Base-by-base conservation (phyloP, 1,140 invertebrate species). In the Sitobion miscanthi region DNA sequence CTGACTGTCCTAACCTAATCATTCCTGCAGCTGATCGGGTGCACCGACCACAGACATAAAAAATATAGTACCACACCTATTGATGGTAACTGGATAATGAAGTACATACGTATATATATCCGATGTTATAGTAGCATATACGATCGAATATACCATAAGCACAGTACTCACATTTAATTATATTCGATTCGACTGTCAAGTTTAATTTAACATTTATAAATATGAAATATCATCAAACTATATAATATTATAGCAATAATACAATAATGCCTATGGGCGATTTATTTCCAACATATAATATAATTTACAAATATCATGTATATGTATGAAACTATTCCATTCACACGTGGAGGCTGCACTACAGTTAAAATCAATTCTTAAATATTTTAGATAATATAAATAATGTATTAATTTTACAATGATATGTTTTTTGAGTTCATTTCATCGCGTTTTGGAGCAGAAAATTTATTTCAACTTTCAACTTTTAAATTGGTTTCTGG, bases 1-100 rank as follows among this genome's bases (percentile, higher is more conserved):
- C 20, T 54, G 21, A 54, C 20, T 20, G 6, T 23, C 52, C 89
- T 69, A 38, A 42, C 38, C 14, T 90, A 57, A 88, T 20, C 87
- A 45, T 90, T 25, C 0, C 23, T 6, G 23, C 20, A 42, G 14
- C 8, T 45, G 57, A 69, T 90, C 89, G 30, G 38, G 38, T 90
- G 89, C 42, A 45, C 20, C 38, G 38, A 25, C 42, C 89, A 45
- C 30, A 21, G 38, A 45, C 89, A 90, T 90, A 90, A 90, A 90
- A 69, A n/a, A 25, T 25, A 69, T 25, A 69, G 54, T 23, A 90
- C 89, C 38, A 69, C 54, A 69, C 89, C 54, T 69, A 90, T 90
- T 90, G 89, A 38, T 90, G 89, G 45, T 42, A 90, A 90, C 89
- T 57, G 25, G 57, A 69, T 69, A 90, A 90, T 49, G 54, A 90